Base-by-base conservation (phyloP, 1,140 invertebrate species). In the Neodiprion fabricii region DNA sequence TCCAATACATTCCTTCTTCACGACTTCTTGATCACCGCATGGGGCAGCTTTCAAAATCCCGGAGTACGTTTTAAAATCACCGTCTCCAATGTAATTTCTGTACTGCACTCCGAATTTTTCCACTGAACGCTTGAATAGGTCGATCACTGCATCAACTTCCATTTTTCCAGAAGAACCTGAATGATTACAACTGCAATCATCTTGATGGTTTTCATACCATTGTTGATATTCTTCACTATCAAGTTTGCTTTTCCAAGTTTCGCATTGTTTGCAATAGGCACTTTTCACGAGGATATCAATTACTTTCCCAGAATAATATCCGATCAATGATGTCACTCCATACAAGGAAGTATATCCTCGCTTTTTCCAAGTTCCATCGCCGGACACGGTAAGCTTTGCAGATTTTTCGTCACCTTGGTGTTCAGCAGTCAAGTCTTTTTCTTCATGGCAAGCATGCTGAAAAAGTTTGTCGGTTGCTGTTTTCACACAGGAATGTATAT, bases 351-450 rank as follows among this genome's bases (percentile, higher is more conserved):
- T 1, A 61, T 50, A 76, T 7, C 75, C 75, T n/a, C 72, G 75
- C 49, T 76, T 76, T 67, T 71, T 74, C 75, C 75, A 76, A 12
- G 72, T 76, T 23, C 75, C 75, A 53, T 76, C 75, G 40, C 75
- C 72, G 12, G 72, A 73, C 11, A 73, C 72, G 50, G 66, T 68
- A 21, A 73, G n/a, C 11, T 73, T n/a, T 70, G 65, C 48, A 2
- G 65, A 73, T 21, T 73, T 5, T 72, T 53, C 71, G 65, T 72
- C 12, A 12, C 71, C 70, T 71, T 71, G 70, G 40, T 71, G 70
- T 4, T 71, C 47, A 28, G 70, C 40, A 71, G 48, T 72, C 3
- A 72, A 72, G 21, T 72, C 1, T 72, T 72, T 72, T 72, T 72
- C 71, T 53, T 72, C 71, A 50, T 21, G 17, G 4, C 17, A 53